Percentiles rank a stretch among this genome's conserved stretches.
Conservation (phyloP, 1,140 invertebrate species). For the Drosophila nigrodunni region DNA sequence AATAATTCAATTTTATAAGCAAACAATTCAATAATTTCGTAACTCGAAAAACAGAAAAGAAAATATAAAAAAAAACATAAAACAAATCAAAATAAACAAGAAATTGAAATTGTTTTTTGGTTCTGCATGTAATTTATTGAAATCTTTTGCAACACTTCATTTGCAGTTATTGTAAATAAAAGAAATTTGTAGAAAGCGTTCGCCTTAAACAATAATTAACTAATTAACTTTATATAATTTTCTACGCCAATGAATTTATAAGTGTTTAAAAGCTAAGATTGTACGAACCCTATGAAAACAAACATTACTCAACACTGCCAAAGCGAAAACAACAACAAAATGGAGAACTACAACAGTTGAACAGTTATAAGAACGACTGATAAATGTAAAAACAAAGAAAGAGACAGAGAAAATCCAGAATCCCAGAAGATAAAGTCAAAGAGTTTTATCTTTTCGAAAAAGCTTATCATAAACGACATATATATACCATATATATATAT, state of each 20-base stretch:
- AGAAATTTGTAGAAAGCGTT: slow-evolving; percentile 26
- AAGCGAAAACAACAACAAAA: slow-evolving; percentile 52
- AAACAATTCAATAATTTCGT: slow-evolving; percentile 45
- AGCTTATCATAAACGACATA: slow-evolving; percentile 29
- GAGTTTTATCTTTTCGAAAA: slow-evolving; percentile 30
- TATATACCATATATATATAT: slow-evolving; percentile 20
- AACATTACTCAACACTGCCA: slow-evolving; percentile 73
- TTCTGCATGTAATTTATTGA: not conserved
- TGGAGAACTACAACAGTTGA: slow-evolving; percentile 48
- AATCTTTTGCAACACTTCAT: not conserved
- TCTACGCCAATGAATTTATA: slow-evolving; percentile 64
- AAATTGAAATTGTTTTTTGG: slow-evolving; percentile 46
- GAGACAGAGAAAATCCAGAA: slow-evolving; percentile 8
- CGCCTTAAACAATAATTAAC: slow-evolving; percentile 43
- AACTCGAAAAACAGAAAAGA: slow-evolving; percentile 62
- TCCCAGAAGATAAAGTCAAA: slow-evolving; percentile 6
- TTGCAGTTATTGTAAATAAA: slow-evolving; percentile 12
- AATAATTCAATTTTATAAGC: slow-evolving; percentile 34
- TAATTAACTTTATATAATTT: slow-evolving; percentile 39
- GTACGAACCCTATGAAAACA: slow-evolving; percentile 30
- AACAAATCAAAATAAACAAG: slow-evolving; percentile 51
- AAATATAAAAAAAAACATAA: slow-evolving; percentile 39
- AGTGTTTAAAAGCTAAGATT: slow-evolving; percentile 52
- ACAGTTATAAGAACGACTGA: slow-evolving; percentile 70
- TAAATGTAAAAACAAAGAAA: slow-evolving; percentile 34